Base-by-base conservation (phyloP, 23 tunicate genomes). In the Clavelina lepadiformis region DNA sequence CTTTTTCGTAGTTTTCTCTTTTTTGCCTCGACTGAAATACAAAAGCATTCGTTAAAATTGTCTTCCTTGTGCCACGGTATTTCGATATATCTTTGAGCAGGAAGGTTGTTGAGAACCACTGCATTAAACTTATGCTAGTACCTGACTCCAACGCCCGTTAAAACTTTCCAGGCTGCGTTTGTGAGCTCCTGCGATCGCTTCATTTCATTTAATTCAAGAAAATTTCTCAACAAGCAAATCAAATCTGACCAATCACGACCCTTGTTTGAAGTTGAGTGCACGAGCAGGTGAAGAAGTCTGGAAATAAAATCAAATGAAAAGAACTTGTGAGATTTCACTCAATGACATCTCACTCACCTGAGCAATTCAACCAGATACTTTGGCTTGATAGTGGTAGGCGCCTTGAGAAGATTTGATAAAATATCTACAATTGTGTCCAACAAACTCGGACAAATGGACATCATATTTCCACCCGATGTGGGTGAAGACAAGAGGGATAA, bases 151-250 rank as follows among this genome's bases (percentile, higher is more conserved):
- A 69, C 47, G 7, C 28, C 23, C 24, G 25, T 27, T 5, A 70
- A 25, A 5, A 62, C 68, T 46, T 73, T 73, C 89, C 89, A 82
- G 28, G 73, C 13, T 29, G 58, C 50, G 61, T 46, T 73, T 18
- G 68, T 65, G 4, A 82, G 61, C 33, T 66, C 65, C 31, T 65
- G 75, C 2, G 89, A 82, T 57, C 78, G 38, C 45, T 44, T 26
- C 33, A 82, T 69, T 8, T 56, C 75, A 0, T 70, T 50, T 13
- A 56, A 28, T 57, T 73, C 36, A 34, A 82, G 50, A 55, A 73
- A 65, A 3, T 65, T 58, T 31, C 51, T 27, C 56, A 82, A 38
- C 34, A 41, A 26, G 28, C 50, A 53, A 19, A 56, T 34, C 35
- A 73, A 28, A n/a, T 19, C 33, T 0, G 75, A 1, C 46, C 41